Percentiles rank a stretch among this genome's conserved stretches.
phyloP scores from a whole-genome alignment of 2,113 vertebrate species.

The Sinocyclocheilus grahami region DNA sequence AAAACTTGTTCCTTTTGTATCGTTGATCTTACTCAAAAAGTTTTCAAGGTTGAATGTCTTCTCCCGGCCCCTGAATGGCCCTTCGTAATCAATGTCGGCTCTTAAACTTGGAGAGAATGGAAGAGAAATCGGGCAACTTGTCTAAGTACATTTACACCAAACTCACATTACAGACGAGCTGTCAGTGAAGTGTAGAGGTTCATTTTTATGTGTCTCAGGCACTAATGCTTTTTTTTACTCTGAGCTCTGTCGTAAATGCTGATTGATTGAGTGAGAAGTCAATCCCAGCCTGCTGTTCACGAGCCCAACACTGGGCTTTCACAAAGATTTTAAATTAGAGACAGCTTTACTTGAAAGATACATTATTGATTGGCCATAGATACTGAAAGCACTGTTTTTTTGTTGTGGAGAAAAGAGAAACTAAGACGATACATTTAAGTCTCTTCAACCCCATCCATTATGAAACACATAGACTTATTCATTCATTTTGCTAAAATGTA shows the following conservation, averaged over 20 bases:
- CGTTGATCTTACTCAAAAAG: background rate
- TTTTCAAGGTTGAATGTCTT: background rate
- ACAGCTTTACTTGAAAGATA: constrained; percentile 64
- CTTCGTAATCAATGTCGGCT: constrained; percentile 20
- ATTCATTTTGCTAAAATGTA: constrained; percentile 10
- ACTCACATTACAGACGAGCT: constrained; percentile 21
- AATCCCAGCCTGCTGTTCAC: constrained; percentile 60
- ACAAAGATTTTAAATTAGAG: constrained; percentile 69
- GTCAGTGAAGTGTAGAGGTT: constrained; percentile 18
- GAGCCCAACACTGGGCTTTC: constrained; percentile 56
- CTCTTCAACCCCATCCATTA: background rate
- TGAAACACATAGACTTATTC: background rate
- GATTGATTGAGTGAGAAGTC: constrained; percentile 63
- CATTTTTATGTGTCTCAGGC: constrained; percentile 45
- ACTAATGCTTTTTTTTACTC: constrained; percentile 38
- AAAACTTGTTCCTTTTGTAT: background rate
- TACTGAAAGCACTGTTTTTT: constrained; percentile 41
- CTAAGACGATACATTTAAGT: background rate
- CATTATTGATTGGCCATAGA: constrained; percentile 62
- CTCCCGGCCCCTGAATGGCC: background rate
- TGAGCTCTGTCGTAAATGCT: constrained; percentile 49
- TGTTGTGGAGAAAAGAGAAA: constrained; percentile 24
- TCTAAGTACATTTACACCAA: constrained; percentile 50
- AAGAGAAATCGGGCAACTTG: constrained; percentile 7
- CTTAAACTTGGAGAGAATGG: constrained; percentile 34